Conservation (phyloP, 2,113 vertebrate genomes). For the Phainopepla nitens region DNA sequence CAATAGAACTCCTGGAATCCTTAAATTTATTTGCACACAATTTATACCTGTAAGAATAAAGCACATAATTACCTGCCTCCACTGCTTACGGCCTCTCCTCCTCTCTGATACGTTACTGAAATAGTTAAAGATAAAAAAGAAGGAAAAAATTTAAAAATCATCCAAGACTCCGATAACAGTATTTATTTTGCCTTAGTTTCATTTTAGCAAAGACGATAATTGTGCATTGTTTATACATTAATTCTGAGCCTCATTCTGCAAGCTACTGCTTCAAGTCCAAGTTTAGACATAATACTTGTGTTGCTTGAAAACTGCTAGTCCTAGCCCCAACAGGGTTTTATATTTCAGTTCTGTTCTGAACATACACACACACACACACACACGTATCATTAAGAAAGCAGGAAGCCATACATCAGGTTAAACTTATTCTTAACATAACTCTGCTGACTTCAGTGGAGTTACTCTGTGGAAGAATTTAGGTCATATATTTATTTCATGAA, state of each 20-base stretch:
- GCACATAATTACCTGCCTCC: slow-evolving; percentile 89
- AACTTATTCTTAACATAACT: slow-evolving; percentile 38
- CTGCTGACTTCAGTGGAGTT: slow-evolving; percentile 18
- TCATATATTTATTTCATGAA: slow-evolving; percentile 43
- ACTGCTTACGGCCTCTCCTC: slow-evolving; percentile 94
- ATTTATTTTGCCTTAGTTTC: neutral
- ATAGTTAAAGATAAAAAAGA: slow-evolving; percentile 48
- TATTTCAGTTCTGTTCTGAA: neutral
- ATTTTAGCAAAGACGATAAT: neutral
- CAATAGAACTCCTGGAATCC: neutral
- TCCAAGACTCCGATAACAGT: neutral
- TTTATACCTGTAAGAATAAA: slow-evolving; percentile 23
- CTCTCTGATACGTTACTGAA: slow-evolving; percentile 97
- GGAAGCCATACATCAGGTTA: slow-evolving; percentile 19
- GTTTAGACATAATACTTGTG: neutral
- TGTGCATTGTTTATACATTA: neutral
- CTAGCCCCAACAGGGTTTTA: neutral
- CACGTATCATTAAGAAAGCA: neutral
- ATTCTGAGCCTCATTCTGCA: neutral
- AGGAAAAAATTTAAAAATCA: slow-evolving; percentile 31
- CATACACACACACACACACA: neutral
- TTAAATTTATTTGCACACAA: neutral
- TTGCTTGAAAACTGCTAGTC: neutral
- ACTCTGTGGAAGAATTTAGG: slow-evolving; percentile 20
- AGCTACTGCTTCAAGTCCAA: neutral